Evolutionary conservation across 2,797 vertebrate species (phyloP), one percentile per base, ranked within the genome.

Genomic region (Sebastes trivittatus): DNA sequence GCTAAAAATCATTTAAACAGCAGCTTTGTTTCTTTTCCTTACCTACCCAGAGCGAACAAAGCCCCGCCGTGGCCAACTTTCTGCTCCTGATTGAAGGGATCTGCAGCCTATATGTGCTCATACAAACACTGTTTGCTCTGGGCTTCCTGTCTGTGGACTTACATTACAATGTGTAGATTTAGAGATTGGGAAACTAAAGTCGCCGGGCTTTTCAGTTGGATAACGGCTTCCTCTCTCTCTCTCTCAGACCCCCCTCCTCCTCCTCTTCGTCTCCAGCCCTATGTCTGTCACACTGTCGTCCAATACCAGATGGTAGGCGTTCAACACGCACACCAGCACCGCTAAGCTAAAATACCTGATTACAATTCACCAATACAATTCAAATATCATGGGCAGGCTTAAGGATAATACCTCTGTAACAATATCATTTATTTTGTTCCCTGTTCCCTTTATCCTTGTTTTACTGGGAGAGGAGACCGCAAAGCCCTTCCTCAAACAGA

Each of bases 341-440:
- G 94, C 97, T 97, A 97, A 97, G 97, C 97, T 97, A 97, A 98
- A 99, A 97, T 96, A 98, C 96, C 97, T 98, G 97, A 98, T 99
- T 98, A 97, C 94, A 95, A 99, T 99, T 99, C 98, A 95, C 88
- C 94, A 94, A 95, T 96, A 96, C 96, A 96, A 96, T 96, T 97
- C 95, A 94, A 96, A 97, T 96, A 95, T 93, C 95, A 96, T 95
- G 96, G 94, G 93, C 90, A 86, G 96, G 97, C 97, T 99, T 98
- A 99, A 89, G 93, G 96, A 95, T 98, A 98, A 98, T 97, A 95
- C 97, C 96, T 93, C 92, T 91, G 97, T 97, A 98, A 98, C 97
- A 98, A 97, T 97, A 97, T 97, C 96, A 98, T 99, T 99, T 98
- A 98, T 98, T 98, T 98, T 96, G 79, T 76, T 93, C 94, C 95